phyloP scores from a whole-genome alignment of 53 echinoderm and acorn worm species.

The Actinopyga echinites region DNA sequence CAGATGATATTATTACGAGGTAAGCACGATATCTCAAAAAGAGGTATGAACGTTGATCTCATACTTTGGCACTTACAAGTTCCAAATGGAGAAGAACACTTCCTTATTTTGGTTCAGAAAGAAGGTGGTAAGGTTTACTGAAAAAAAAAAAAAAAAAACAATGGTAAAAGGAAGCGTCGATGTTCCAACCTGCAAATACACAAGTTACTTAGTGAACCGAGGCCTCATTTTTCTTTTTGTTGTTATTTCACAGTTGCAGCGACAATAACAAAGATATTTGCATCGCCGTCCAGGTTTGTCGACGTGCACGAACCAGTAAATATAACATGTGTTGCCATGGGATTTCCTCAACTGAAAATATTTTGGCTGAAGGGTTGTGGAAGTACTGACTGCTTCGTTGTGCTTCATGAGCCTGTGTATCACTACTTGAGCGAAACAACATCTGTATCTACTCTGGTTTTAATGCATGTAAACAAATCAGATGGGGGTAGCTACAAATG shows the following conservation, averaged over 20 bases:
- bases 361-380: background rate
- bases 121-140: no score
- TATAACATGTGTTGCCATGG: background rate
- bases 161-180: no score
- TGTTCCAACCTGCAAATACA: no score
- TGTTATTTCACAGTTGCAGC: background rate
- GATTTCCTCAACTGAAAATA: background rate
- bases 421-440: background rate
- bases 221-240: background rate
- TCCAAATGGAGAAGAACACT: no score
- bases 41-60: no score
- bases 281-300: background rate
- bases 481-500: constrained; percentile 2
- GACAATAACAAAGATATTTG: background rate
- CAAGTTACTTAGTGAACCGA: no score
- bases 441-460: background rate
- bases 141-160: no score
- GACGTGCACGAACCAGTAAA: background rate
- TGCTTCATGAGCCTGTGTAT: no score
- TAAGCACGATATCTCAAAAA: no score
- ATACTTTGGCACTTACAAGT: no score
- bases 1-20: no score
- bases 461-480: background rate
- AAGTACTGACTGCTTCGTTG: background rate
- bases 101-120: no score